A percentile compares a stretch with the other conserved stretches of the same genome.
These are phyloP conservation scores for Plotosus lineatus DNA, from an alignment of 2,113 vertebrate species.

Conservation along the genomic window DNA sequence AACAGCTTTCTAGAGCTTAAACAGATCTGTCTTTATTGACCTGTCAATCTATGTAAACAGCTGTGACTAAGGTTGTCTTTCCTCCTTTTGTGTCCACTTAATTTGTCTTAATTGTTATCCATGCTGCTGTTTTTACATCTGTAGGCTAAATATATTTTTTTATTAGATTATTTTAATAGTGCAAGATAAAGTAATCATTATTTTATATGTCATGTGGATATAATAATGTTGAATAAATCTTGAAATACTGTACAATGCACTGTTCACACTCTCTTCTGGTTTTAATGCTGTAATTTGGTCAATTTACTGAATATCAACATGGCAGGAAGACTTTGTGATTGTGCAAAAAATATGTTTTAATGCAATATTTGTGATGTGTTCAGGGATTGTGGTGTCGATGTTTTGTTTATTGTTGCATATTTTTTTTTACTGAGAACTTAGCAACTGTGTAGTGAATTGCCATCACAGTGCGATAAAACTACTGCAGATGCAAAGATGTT, in stretches of 20 bases:
- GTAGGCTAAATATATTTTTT: not conserved
- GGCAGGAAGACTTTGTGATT: no score
- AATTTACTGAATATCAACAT: not conserved
- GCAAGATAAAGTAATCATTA: not conserved
- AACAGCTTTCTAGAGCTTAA: conserved; percentile 32
- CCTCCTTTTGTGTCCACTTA: conserved; percentile 6
- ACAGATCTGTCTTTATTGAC: conserved; percentile 28
- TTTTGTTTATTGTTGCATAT: not conserved
- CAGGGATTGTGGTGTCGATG: not conserved
- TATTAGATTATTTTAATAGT: not conserved
- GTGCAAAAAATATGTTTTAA: not conserved
- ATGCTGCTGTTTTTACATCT: conserved; percentile 3
- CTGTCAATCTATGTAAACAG: conserved; percentile 33
- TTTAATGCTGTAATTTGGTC: conserved; percentile 5
- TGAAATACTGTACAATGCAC: not conserved
- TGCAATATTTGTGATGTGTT: not conserved
- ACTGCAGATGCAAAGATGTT: not conserved
- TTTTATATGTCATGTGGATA: not conserved
- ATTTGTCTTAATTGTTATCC: conserved; percentile 11
- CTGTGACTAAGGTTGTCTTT: conserved; percentile 11
- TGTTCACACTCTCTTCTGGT: conserved; percentile 8
- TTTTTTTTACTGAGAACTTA: not conserved
- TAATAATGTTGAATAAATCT: not conserved
- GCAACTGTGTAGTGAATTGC: not conserved
- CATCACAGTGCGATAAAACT: not conserved